A percentile compares a stretch with the other conserved stretches of the same genome.
phyloP scores from a whole-genome alignment of 2,888 invertebrate species.

The Amblyteles armatorius region DNA sequence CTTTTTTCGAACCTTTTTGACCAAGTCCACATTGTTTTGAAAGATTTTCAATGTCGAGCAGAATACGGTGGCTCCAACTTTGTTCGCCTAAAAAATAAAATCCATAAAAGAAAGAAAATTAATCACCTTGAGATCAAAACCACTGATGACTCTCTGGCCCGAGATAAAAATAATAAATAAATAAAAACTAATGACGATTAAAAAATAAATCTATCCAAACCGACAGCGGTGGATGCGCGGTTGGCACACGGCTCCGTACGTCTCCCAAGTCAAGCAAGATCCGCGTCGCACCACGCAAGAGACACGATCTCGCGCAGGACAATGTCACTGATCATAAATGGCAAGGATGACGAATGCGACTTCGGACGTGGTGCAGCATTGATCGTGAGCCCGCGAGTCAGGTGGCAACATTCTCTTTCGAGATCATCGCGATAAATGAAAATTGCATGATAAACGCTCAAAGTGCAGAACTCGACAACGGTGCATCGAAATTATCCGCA shows the following conservation, averaged over 20 bases:
- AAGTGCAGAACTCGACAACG: background rate
- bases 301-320: too few relatives aligned
- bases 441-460: background rate
- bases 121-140: background rate
- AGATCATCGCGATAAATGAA: background rate
- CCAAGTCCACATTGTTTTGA: background rate
- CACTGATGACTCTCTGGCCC: too few relatives aligned
- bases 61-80: background rate
- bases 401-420: background rate
- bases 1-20: constrained; percentile 7
- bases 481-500: background rate
- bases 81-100: constrained; percentile 10
- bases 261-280: too few relatives aligned
- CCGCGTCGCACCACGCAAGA: too few relatives aligned
- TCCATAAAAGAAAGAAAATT: background rate
- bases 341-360: background rate
- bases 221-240: too few relatives aligned
- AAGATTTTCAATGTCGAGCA: background rate
- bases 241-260: too few relatives aligned
- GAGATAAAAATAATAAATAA: too few relatives aligned
- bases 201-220: too few relatives aligned
- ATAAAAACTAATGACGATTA: too few relatives aligned
- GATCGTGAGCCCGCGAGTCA: background rate
- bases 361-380: background rate
- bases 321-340: background rate